Base-by-base conservation (phyloP, 2,113 vertebrate genomes). In the Paraplagusia blochii region DNA sequence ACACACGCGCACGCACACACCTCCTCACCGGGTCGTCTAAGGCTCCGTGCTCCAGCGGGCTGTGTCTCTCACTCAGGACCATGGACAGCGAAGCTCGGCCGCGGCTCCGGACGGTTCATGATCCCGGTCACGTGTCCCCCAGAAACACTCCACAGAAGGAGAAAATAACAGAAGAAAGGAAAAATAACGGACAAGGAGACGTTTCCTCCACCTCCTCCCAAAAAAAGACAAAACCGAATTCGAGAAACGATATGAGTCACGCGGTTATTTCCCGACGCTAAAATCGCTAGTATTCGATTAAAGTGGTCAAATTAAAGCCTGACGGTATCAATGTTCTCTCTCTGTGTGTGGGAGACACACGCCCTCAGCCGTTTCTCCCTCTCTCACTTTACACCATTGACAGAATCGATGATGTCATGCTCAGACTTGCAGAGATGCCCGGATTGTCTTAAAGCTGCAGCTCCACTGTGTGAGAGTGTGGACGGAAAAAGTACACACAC, bases 331-430 rank as follows among this genome's bases (percentile, higher is more conserved):
- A 61, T 39, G 36, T 46, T 69, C 72, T 70, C 39, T 69, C 80
- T 33, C 57, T 52, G 57, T 63, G 53, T 61, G 43, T 49, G 56
- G 39, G 54, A 15, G 53, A 59, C 64, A 59, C 76, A 40, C 69
- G 46, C 71, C 48, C 56, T 63, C 68, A 59, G 75, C 76, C 77
- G 55, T 48, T 64, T 62, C 64, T 53, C 66, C 72, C 80, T 70
- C 78, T 76, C 79, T 83, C 85, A 51, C 72, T 83, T 83, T 67
- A 88, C 85, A 85, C 85, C 85, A 82, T 76, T 88, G 81, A 88
- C 87, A 85, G 77, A 67, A 73, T 66, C 85, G 72, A 90, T 91
- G 90, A 91, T 88, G 90, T 91, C 90, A 91, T 90, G 72, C 87
- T 29, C 61, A 85, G 69, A 79, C 66, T 50, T 38, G 60, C 61